Conservation (phyloP, 2,888 invertebrate species). For the Caenorhabditis wallacei region DNA sequence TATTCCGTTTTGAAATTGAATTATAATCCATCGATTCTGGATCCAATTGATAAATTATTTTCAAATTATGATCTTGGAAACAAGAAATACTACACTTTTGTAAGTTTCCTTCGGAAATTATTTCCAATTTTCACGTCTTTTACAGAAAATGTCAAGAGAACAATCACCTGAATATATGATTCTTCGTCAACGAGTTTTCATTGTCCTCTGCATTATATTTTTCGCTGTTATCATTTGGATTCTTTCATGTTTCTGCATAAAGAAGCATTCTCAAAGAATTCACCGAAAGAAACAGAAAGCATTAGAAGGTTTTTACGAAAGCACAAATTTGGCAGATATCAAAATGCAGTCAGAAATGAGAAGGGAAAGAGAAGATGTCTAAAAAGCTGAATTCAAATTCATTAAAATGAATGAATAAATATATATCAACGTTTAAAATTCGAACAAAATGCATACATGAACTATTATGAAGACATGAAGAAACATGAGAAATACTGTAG, state of each 20-base stretch:
- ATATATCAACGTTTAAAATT: neutral
- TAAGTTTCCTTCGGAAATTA: neutral
- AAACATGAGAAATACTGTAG: slow-evolving; percentile 25
- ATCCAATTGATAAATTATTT: slow-evolving; percentile 45
- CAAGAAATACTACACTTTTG: slow-evolving; percentile 35
- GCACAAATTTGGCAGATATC: slow-evolving; percentile 39
- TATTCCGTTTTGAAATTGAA: slow-evolving; percentile 38
- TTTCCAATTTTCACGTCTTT: neutral
- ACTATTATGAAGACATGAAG: slow-evolving; percentile 30
- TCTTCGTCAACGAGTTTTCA: slow-evolving; percentile 39
- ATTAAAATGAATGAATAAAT: slow-evolving; percentile 22
- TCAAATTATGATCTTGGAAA: slow-evolving; percentile 27
- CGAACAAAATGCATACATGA: slow-evolving; percentile 15
- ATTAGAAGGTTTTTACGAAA: slow-evolving; percentile 36
- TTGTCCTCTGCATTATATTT: slow-evolving; percentile 28
- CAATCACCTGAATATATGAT: slow-evolving; percentile 38
- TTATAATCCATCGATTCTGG: slow-evolving; percentile 38
- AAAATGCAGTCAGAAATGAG: slow-evolving; percentile 42
- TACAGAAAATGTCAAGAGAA: slow-evolving; percentile 46
- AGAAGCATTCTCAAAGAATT: slow-evolving; percentile 36
- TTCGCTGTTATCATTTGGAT: slow-evolving; percentile 39
- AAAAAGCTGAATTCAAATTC: slow-evolving; percentile 8
- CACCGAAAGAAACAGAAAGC: slow-evolving; percentile 39
- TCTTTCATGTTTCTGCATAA: slow-evolving; percentile 37
- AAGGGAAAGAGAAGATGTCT: slow-evolving; percentile 35